These are phyloP conservation scores for Cephalopholis sonnerati DNA, from an alignment of 2,113 vertebrate species.

Conservation along the genomic window DNA sequence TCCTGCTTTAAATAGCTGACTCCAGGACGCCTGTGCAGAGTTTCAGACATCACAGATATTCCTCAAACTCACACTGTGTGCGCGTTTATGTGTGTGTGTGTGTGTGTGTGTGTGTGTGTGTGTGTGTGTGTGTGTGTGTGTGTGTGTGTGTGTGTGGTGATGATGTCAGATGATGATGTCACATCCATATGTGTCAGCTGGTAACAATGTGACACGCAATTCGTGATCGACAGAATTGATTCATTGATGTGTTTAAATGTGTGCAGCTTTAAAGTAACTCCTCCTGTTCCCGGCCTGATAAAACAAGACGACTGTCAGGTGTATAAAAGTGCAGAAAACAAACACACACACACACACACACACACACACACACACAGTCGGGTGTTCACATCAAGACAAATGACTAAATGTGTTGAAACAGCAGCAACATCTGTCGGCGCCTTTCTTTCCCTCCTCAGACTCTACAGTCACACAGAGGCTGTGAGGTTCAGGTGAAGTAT, in stretches of 20 bases:
- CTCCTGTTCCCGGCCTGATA: too few relatives aligned
- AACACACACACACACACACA: slow-evolving; percentile 1
- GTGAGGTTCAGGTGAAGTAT: too few relatives aligned
- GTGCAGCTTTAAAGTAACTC: not conserved
- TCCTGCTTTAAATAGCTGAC: slow-evolving; percentile 16
- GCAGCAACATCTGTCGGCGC: slow-evolving; percentile 5
- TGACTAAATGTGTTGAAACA: not conserved
- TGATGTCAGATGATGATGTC: too few relatives aligned
- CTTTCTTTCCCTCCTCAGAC: too few relatives aligned
- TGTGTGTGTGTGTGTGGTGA: too few relatives aligned
- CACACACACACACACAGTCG: not conserved
- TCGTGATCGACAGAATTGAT: too few relatives aligned
- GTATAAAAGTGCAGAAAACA: not conserved
- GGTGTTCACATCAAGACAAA: not conserved
- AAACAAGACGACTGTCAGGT: too few relatives aligned
- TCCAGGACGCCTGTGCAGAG: not conserved
- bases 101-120: not conserved
- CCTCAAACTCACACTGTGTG: not conserved
- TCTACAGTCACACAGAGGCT: too few relatives aligned
- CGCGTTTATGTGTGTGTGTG: not conserved
- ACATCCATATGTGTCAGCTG: too few relatives aligned
- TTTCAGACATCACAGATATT: not conserved
- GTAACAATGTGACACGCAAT: too few relatives aligned
- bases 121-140: not conserved
- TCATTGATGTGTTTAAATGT: too few relatives aligned